phyloP scores from a whole-genome alignment of 1,140 invertebrate species.

The Sinonovacula constricta region DNA sequence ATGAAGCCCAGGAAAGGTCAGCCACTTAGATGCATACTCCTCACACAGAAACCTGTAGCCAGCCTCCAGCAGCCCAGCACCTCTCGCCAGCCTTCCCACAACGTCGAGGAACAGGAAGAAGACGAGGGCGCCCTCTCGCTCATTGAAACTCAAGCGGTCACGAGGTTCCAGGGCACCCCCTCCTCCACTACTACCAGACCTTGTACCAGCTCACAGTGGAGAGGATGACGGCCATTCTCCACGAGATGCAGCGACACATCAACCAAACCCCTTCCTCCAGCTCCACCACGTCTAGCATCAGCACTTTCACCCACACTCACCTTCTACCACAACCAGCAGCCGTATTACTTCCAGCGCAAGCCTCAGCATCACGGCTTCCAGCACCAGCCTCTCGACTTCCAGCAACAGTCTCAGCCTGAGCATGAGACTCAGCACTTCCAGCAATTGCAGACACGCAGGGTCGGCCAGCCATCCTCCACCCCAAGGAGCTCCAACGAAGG shows the following conservation, averaged over 20 bases:
- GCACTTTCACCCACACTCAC: constrained; percentile 30
- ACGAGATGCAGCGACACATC: constrained; percentile 22
- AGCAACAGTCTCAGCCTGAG: no score
- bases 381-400: no score
- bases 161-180: constrained; percentile 7
- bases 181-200: constrained; percentile 38
- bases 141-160: no score
- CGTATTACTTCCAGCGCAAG: constrained; percentile 19
- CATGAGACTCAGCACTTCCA: no score
- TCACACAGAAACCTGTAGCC: constrained; percentile 31
- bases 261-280: constrained; percentile 22
- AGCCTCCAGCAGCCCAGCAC: constrained; percentile 31
- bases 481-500: no score
- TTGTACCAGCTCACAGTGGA: no score
- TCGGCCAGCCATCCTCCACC: no score
- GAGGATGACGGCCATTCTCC: no score
- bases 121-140: constrained; percentile 35
- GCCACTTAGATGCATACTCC: constrained; percentile 31
- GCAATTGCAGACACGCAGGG: no score
- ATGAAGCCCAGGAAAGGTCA: no score
- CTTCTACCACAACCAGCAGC: constrained; percentile 30
- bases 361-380: constrained; percentile 39
- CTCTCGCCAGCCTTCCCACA: constrained; percentile 21
- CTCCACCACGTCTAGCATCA: no score
- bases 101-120: constrained; percentile 35